Conservation (phyloP, 2,797 vertebrate genomes). For the Sebastes steindachneri region DNA sequence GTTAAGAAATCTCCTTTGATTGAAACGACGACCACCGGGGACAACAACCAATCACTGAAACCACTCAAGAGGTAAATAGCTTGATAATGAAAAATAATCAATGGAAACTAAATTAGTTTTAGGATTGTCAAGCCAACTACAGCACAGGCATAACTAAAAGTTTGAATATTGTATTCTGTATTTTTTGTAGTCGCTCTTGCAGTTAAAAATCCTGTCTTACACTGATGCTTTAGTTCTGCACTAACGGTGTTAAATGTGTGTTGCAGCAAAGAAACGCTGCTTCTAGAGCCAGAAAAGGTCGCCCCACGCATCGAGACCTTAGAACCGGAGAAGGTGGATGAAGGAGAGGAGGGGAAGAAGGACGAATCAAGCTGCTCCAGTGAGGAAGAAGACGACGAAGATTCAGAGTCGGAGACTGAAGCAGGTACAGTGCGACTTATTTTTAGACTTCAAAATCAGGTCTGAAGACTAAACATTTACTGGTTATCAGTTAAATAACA, state of each 20-base stretch:
- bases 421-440: constrained; percentile 81
- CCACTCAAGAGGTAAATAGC: constrained; percentile 90
- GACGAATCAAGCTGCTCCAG: constrained; percentile 99
- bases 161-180: not conserved
- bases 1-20: constrained; percentile 95
- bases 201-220: not conserved
- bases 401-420: constrained; percentile 97
- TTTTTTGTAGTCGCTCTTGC: not conserved
- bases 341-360: constrained; percentile 96
- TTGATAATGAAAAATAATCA: not conserved
- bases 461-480: not conserved
- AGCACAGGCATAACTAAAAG: not conserved
- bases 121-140: not conserved
- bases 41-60: constrained; percentile 96
- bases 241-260: not conserved
- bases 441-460: constrained; percentile 14
- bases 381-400: constrained; percentile 98
- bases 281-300: constrained; percentile 94
- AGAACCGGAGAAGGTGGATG: constrained; percentile 96
- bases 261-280: constrained; percentile 92
- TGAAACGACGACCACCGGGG: constrained; percentile 92
- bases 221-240: not conserved
- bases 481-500: not conserved
- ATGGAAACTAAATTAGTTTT: not conserved
- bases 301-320: constrained; percentile 92